These are phyloP conservation scores for Oceanodroma leucorhoa DNA, from an alignment of 2,797 vertebrate species.

Conservation along the genomic window DNA sequence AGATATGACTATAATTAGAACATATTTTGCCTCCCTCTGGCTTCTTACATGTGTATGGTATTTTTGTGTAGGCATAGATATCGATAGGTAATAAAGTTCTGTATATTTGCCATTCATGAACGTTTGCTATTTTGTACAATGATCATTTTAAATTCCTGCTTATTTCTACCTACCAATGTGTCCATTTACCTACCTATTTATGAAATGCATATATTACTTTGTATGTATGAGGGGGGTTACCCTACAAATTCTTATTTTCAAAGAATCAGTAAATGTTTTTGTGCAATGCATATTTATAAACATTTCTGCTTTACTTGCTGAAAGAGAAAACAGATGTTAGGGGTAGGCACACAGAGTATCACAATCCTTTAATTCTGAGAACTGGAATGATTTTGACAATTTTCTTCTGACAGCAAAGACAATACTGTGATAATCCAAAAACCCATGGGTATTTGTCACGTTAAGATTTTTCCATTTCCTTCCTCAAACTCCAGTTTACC, in stretches of 20 bases:
- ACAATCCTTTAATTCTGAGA: background rate
- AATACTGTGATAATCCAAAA: background rate
- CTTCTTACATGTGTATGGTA: background rate
- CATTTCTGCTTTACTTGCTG: background rate
- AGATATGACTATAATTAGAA: background rate
- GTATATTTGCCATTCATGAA: background rate
- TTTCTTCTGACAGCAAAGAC: background rate
- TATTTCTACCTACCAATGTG: background rate
- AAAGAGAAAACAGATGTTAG: background rate
- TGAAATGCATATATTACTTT: background rate
- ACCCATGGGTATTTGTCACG: background rate
- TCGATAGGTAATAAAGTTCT: background rate
- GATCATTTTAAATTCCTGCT: background rate
- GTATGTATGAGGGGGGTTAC: background rate
- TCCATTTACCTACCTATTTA: background rate
- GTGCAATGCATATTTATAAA: background rate
- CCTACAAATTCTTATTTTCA: background rate
- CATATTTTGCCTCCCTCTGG: background rate
- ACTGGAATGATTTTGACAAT: rapidly evolving
- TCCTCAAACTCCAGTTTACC: background rate
- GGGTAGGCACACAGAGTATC: background rate
- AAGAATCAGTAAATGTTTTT: background rate
- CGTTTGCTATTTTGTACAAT: background rate
- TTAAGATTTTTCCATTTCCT: background rate
- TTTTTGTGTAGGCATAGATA: background rate